Base-by-base conservation (phyloP, 2,113 vertebrate species). In the Leucosticte australis region DNA sequence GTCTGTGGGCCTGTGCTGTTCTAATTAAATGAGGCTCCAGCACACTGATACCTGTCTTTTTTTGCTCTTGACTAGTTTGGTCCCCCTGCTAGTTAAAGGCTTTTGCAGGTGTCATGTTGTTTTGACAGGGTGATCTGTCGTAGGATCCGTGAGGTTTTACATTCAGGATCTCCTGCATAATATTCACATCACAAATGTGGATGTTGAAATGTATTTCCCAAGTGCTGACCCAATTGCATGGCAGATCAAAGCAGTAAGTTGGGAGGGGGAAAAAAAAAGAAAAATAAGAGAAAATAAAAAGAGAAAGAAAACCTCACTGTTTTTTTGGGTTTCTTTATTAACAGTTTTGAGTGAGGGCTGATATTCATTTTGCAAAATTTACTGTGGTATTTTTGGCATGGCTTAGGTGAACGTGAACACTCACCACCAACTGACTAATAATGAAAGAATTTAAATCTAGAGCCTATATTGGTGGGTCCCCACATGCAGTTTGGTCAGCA, bases 191-290 rank as follows among this genome's bases (percentile, higher is more conserved):
- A 73, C 22, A 93, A 46, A 90, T 7, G 20, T 28, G 21, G 87
- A 90, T 81, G 71, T 90, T 94, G 92, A 98, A 97, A 96, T 74
- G 30, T 71, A 93, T 97, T 95, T 95, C 77, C 89, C 90, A 90
- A 88, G 80, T 16, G 24, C 73, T 97, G 94, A 96, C 95, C 95
- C 84, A 97, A 50, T 96, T 98, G 95, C 92, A 96, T 77, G 91
- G 88, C 65, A 97, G 89, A 95, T 95, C 73, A 95, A 97, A 98
- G 96, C 46, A 87, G 59, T 60, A 85, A 80, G 23, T 82, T 50
- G 13, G 1, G 7, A 27, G 8, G 3, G 65, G 4, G 4, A 1
- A 10, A n/a, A 26, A 47, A 23, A 47, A n/a, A 53, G 4, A 49
- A 39, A 44, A 68, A 77, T 17, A 49, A n/a, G 23, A 56, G 3